Base-by-base conservation (phyloP, 2,797 vertebrate species). In the Gadopsis marmoratus region DNA sequence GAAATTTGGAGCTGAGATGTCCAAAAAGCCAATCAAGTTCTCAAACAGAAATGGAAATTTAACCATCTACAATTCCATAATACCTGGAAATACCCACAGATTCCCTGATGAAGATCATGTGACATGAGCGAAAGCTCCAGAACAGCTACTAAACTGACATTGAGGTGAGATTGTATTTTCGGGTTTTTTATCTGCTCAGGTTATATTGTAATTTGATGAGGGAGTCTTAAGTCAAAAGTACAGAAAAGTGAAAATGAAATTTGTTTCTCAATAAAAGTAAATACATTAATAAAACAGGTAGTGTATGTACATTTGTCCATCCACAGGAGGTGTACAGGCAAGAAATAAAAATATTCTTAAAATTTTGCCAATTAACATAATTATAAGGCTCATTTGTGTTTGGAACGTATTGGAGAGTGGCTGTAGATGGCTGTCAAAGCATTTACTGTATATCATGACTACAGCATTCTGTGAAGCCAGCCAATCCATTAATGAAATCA, bases 401-500 rank as follows among this genome's bases (percentile, higher is more conserved):
- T 10, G 2, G 45, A 2, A 67, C 61, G 71, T 73, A 31, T 77
- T 26, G 37, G 5, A 70, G 16, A 64, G 41, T 43, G 58, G n/a
- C 66, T 71, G 39, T 17, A 64, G 45, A 71, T 51, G 50, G 63
- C 43, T 61, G 58, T 69, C 50, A 54, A 26, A 29, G 53, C 35
- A 33, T 74, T 77, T 77, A 76, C 35, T 75, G 33, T 77, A 61
- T 71, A 80, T 76, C 70, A 81, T 64, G 51, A 71, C 29, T 63
- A 43, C 35, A 74, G 33, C 55, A 45, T 71, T 79, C 26, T 81
- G 74, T 74, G 35, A 82, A 81, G 56, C 58, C 79, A 64, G 68
- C n/a, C 55, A 70, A 59, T 78, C 70, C 75, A 89, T 90, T 83
- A 78, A 89, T 90, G 60, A 86, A 88, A 87, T 84, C 76, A 88